Evolutionary conservation across 2,888 invertebrate species (phyloP).

Genomic region (Stramonita haemastoma): DNA sequence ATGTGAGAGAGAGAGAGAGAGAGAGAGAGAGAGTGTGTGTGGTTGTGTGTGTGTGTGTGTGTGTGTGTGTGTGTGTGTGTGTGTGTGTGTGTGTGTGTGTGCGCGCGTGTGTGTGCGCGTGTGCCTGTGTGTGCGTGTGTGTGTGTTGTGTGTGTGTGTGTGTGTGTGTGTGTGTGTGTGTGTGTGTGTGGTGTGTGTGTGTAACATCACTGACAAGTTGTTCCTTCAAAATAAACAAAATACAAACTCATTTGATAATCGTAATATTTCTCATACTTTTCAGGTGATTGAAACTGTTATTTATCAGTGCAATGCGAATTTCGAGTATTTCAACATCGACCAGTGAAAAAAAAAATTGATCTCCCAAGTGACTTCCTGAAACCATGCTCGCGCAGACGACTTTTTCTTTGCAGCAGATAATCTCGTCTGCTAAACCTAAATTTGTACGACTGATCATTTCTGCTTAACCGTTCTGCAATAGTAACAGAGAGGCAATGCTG

Average conservation of each 20-base stretch:
- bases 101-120: neutral
- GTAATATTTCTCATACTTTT: too few species aligned
- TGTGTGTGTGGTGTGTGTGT: too few species aligned
- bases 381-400: neutral
- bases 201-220: too few species aligned
- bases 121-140: neutral
- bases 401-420: neutral
- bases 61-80: neutral
- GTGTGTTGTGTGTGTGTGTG: neutral
- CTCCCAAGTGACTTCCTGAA: slow-evolving; percentile 5
- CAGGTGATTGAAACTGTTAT: too few species aligned
- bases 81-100: neutral
- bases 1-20: too few species aligned
- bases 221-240: too few species aligned
- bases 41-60: too few species aligned
- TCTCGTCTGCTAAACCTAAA: slow-evolving; percentile 3
- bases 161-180: neutral
- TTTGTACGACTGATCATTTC: neutral
- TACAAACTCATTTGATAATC: too few species aligned
- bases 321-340: neutral
- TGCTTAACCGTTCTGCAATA: neutral
- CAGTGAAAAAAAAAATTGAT: neutral
- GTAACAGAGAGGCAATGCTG: too few species aligned
- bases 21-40: too few species aligned
- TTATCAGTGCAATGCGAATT: neutral